Base-by-base conservation (phyloP, 2,797 vertebrate genomes). In the Astyanax mexicanus region DNA sequence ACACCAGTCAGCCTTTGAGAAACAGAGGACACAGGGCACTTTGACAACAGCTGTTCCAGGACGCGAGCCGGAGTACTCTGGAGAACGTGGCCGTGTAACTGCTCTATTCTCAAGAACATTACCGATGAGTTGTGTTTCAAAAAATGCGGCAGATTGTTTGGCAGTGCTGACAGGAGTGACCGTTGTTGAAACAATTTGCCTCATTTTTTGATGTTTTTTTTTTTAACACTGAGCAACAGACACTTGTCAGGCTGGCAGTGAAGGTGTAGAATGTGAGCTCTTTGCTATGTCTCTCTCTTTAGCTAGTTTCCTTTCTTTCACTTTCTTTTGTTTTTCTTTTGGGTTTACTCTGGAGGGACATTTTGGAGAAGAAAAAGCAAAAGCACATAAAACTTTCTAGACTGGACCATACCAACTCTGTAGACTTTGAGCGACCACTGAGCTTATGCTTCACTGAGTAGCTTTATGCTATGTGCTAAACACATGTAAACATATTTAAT, bases 171-270 rank as follows among this genome's bases (percentile, higher is more conserved):
- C 29, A 10, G 57, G 17, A 60, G 17, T 60, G 55, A 11, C 7
- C 27, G 58, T 17, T n/a, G 55, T 58, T 58, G 29, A 35, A 58
- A 49, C 35, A 61, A 19, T 69, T 13, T 58, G 40, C 32, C 2
- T 38, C n/a, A 62, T 12, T 27, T 67, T 42, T 66, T 2, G 15
- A 15, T 2, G 32, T 29, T 32, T 32, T 32, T 2, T 69, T 45
- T 40, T 9, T 1, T 67, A 32, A 73, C 69, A 77, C 17, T 69
- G 65, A 64, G 66, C 72, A 75, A 75, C 71, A 80, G 55, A 66
- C 47, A 15, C 54, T 62, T 32, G 42, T 69, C 62, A 58, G 38
- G n/a, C 40, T 9, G 29, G 54, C 62, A 68, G 52, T 51, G 42
- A 54, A 52, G 32, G 29, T 32, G 29, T 32, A 68, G 35, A 25